Conservation (phyloP, 2,113 vertebrate species). For the Dicentrarchus labrax region DNA sequence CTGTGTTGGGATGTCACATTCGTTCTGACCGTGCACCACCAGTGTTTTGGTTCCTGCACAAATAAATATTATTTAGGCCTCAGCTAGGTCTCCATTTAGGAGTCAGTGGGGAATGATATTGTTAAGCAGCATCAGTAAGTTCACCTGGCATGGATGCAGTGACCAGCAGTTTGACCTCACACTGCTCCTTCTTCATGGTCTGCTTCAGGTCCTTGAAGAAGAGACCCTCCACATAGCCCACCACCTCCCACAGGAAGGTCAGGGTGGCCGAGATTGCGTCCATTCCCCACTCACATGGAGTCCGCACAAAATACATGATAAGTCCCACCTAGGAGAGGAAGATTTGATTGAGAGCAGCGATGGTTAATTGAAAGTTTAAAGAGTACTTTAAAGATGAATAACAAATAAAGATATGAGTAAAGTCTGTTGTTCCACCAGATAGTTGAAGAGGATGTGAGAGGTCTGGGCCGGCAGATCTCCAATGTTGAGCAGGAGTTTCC, state of each 20-base stretch:
- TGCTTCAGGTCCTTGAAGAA: slow-evolving; percentile 99
- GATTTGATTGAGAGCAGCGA: not conserved
- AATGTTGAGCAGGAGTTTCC: slow-evolving; percentile 96
- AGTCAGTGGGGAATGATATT: not conserved
- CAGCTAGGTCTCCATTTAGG: no score
- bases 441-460: slow-evolving; percentile 99
- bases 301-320: slow-evolving; percentile 99
- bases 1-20: slow-evolving; percentile 98
- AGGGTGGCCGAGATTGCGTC: slow-evolving; percentile 98
- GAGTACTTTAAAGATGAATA: not conserved
- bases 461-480: slow-evolving; percentile 98
- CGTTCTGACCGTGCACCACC: slow-evolving; percentile 98
- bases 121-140: no score
- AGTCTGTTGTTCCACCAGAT: slow-evolving; percentile 88
- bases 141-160: slow-evolving; percentile 99
- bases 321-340: slow-evolving; percentile 89
- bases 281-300: slow-evolving; percentile 99
- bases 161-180: slow-evolving; percentile 97
- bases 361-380: not conserved
- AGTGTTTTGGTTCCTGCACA: slow-evolving; percentile 95
- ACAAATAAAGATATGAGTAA: not conserved
- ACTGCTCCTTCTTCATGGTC: slow-evolving; percentile 99
- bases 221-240: slow-evolving; percentile 96
- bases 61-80: not conserved
- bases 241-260: slow-evolving; percentile 99